A percentile compares a stretch with the other conserved stretches of the same genome.
Evolutionary conservation across 2,113 vertebrate genomes (phyloP).

Genomic region (Proteles cristata): DNA sequence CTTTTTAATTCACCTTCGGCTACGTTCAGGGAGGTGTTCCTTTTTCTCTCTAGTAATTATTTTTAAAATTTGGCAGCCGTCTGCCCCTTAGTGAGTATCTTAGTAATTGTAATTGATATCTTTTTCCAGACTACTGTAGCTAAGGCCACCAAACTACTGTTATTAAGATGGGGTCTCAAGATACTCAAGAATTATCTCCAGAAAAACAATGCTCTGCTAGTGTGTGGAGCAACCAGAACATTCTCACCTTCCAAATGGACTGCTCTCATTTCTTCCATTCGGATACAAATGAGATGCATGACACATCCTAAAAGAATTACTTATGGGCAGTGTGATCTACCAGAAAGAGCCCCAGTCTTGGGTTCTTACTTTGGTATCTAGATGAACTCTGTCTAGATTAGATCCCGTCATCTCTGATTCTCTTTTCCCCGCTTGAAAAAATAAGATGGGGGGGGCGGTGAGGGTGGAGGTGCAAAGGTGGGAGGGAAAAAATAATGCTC

Average conservation of each 20-base stretch:
- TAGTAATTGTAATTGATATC: not conserved
- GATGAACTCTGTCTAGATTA: not conserved
- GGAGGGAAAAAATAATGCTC: not conserved
- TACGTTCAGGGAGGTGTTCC: not conserved
- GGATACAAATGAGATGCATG: not conserved
- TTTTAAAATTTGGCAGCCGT: not conserved
- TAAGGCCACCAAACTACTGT: not conserved
- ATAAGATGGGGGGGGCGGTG: not conserved
- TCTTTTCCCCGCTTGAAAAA: not conserved
- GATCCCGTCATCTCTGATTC: not conserved
- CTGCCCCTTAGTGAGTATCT: not conserved
- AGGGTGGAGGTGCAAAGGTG: not conserved
- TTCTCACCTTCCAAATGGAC: not conserved
- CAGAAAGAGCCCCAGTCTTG: not conserved
- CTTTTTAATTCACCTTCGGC: not conserved
- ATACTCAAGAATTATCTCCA: not conserved
- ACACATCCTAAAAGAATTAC: not conserved
- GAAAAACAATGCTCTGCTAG: not conserved
- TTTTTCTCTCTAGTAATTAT: slow-evolving; percentile 27
- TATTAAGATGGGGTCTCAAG: not conserved
- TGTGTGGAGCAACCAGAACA: not conserved
- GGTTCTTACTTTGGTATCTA: not conserved
- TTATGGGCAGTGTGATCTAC: not conserved
- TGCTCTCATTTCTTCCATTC: not conserved
- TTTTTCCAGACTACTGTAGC: not conserved